Evolutionary conservation across 2,797 vertebrate species (phyloP), one percentile per base, ranked within the genome.

Genomic region (Pseudopleuronectes americanus): DNA sequence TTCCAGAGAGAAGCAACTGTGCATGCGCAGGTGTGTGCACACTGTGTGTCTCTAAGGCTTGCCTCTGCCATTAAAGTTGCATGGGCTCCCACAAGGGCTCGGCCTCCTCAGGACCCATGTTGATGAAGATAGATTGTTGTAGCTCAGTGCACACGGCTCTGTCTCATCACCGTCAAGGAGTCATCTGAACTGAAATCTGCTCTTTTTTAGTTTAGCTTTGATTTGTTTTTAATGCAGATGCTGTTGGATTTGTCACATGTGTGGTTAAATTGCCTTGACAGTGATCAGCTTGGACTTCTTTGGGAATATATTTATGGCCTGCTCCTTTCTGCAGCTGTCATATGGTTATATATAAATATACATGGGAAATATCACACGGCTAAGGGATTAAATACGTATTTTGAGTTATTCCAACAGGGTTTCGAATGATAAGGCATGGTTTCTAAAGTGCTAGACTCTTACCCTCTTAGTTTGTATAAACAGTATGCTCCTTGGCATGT

Each of bases 51-150:
- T 86, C 73, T 19, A 13, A 73, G 61, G 63, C 38, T 76, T 57
- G 58, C 64, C 66, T 60, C 33, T 68, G 72, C 81, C 66, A 86
- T 89, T 87, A 85, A 84, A 89, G 54, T 16, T 75, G 63, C 33
- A 77, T 64, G 21, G 26, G 47, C 68, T 55, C n/a, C 73, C 49
- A 67, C 64, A 60, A 69, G 57, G 21, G 65, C 74, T 66, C 45
- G 61, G 52, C 53, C 72, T 89, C 77, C 57, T 86, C 76, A 77
- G 74, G 73, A 60, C 47, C 57, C 49, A 24, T 74, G 81, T 84
- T 74, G 68, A 87, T 71, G 73, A 57, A 61, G 71, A 55, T 36
- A 8, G 64, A 68, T 58, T 23, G 69, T 33, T 69, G 62, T 69
- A 66, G 58, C 63, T 69, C 56, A 67, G 45, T 58, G 16, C 59